A percentile compares a stretch with the other conserved stretches of the same genome.
These are phyloP conservation scores for Passer montanus DNA, from an alignment of 2,113 vertebrate genomes.

Conservation along the genomic window DNA sequence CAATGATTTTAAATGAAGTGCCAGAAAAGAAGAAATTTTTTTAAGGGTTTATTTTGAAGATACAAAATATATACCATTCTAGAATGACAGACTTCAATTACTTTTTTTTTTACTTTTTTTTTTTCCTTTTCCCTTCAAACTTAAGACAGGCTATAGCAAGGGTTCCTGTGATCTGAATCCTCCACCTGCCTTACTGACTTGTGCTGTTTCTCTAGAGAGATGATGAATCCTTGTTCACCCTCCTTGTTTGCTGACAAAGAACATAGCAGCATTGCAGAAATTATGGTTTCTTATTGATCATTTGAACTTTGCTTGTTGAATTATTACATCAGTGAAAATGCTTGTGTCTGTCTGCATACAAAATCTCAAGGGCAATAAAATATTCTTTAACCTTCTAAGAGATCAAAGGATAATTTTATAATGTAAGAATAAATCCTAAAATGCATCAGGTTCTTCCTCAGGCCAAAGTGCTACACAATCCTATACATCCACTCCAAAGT, in stretches of 20 bases:
- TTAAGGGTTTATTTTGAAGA: background rate
- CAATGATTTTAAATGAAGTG: background rate
- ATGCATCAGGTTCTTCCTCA: background rate
- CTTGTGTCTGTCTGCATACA: background rate
- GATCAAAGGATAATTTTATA: background rate
- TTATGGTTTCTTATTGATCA: background rate
- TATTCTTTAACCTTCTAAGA: background rate
- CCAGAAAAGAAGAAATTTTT: background rate
- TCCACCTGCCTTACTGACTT: background rate
- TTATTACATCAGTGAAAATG: background rate
- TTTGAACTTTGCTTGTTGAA: slow-evolving; percentile 31
- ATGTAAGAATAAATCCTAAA: background rate
- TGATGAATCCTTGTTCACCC: background rate
- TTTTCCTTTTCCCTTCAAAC: background rate
- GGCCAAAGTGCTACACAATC: background rate
- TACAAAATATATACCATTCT: background rate
- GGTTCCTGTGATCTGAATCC: background rate
- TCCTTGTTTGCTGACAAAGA: slow-evolving; percentile 2
- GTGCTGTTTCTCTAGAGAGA: background rate
- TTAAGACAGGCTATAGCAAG: background rate
- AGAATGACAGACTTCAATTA: background rate
- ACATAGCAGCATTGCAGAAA: background rate
- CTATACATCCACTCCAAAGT: background rate
- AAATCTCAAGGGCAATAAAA: background rate
- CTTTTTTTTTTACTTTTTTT: background rate